Base-by-base conservation (phyloP, 2,113 vertebrate species). In the Meleagris gallopavo region DNA sequence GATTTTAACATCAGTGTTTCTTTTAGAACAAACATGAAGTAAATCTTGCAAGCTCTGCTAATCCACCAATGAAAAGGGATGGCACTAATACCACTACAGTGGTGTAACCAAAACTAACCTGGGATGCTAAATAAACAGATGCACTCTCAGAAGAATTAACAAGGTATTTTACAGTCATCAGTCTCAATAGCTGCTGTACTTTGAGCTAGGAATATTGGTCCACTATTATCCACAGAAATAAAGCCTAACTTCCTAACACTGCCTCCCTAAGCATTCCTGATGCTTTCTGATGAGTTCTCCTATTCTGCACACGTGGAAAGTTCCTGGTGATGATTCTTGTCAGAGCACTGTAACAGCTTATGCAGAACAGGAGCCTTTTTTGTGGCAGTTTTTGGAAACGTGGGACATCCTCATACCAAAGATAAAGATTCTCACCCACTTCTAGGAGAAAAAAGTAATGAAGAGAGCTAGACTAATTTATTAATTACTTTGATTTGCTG, bases 111-210 rank as follows among this genome's bases (percentile, higher is more conserved):
- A 27, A 27, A 73, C 70, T 40, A 89, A 66, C 67, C 55, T 79
- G 84, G 80, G 62, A 90, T 90, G 90, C 67, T 52, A 62, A 76
- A 83, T 71, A 73, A 73, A 72, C 12, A 82, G 21, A 9, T 69
- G 32, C 32, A 32, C 18, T 27, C 34, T 18, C 57, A 64, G 71
- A 67, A 74, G 70, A 87, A 76, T 75, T 85, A 80, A 85, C 71
- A 57, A 72, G 71, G 50, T 57, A 70, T 57, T 93, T 94, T 76
- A 74, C 78, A 83, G 43, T 43, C 79, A 89, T 69, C 91, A 83
- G 41, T 25, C 82, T 80, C 89, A 90, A 91, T 1, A 73, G 71
- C 46, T 50, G 32, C 41, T 34, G 65, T 61, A 67, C 66, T 78
- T 70, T 25, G 91, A 88, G 83, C 30, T 65, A 80, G 32, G 64